phyloP scores from a whole-genome alignment of 2,797 vertebrate genomes.

The Heterohyrax brucei region DNA sequence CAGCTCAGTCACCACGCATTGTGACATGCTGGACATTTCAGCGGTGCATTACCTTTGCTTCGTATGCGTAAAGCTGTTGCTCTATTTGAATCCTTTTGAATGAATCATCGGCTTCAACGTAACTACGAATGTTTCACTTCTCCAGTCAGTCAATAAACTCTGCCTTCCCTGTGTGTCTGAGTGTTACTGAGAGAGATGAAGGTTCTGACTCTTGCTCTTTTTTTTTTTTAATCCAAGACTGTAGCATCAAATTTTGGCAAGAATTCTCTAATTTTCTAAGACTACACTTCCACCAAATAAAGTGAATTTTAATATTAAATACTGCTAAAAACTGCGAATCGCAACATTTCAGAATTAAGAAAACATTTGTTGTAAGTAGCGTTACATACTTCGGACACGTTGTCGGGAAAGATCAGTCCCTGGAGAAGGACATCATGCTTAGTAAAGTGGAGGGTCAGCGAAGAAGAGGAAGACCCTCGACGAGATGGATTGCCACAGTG shows the following conservation, averaged over 20 bases:
- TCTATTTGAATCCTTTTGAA: neutral
- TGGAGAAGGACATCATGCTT: too few relatives aligned
- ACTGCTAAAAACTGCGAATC: conserved; percentile 19
- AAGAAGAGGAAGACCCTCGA: too few relatives aligned
- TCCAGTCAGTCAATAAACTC: neutral
- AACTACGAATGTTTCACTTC: neutral
- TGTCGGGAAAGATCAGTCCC: too few relatives aligned
- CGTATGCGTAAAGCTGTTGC: conserved; percentile 19
- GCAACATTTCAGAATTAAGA: neutral
- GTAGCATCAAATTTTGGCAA: neutral
- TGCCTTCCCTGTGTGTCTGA: neutral
- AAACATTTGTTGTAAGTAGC: neutral
- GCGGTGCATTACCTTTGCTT: neutral
- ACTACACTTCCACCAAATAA: neutral
- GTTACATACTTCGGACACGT: too few relatives aligned
- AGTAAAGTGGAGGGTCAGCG: too few relatives aligned
- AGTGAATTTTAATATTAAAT: conserved; percentile 40
- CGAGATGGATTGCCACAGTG: too few relatives aligned
- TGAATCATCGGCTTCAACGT: neutral
- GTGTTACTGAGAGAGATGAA: neutral
- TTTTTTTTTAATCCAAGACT: neutral
- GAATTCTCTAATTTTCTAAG: neutral
- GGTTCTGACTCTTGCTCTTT: neutral
- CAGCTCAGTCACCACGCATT: neutral
- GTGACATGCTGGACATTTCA: neutral